These are phyloP conservation scores for Melanotaenia boesemani DNA, from an alignment of 2,797 vertebrate genomes.

Conservation along the genomic window DNA sequence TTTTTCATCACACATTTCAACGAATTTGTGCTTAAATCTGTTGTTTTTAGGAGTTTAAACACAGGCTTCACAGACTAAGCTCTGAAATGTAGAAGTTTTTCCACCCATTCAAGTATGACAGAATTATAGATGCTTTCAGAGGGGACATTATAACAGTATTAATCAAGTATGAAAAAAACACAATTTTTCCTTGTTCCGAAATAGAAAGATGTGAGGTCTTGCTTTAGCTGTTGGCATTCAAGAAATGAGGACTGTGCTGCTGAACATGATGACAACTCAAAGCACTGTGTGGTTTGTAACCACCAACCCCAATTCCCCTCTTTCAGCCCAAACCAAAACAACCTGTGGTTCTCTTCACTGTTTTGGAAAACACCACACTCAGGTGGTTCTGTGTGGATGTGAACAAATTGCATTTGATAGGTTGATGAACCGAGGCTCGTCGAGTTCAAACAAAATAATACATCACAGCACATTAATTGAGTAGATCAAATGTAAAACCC, in stretches of 20 bases:
- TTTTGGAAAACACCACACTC: slow-evolving; percentile 43
- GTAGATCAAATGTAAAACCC: slow-evolving; percentile 72
- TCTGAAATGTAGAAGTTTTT: not conserved
- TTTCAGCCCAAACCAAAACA: slow-evolving; percentile 49
- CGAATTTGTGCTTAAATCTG: slow-evolving; percentile 51
- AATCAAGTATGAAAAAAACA: slow-evolving; percentile 45
- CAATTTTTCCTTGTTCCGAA: slow-evolving; percentile 22
- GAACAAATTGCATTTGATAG: slow-evolving; percentile 52
- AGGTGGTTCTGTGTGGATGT: slow-evolving; percentile 48
- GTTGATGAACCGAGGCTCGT: slow-evolving; percentile 49
- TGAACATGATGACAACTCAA: slow-evolving; percentile 44
- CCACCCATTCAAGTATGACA: not conserved
- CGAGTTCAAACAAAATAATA: slow-evolving; percentile 61
- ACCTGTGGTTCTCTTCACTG: slow-evolving; percentile 33
- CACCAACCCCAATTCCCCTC: slow-evolving; percentile 5
- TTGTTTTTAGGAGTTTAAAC: slow-evolving; percentile 48
- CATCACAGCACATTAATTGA: slow-evolving; percentile 61
- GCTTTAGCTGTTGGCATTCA: slow-evolving; percentile 29
- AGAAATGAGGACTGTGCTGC: slow-evolving; percentile 22
- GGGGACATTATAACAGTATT: slow-evolving; percentile 53
- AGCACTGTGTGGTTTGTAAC: slow-evolving; percentile 42
- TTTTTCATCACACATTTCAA: slow-evolving; percentile 41
- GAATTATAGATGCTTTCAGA: slow-evolving; percentile 19
- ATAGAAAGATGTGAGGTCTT: slow-evolving; percentile 16
- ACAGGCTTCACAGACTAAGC: slow-evolving; percentile 26